Percentiles rank a stretch among this genome's conserved stretches.
Conservation (phyloP, 1,140 invertebrate genomes). For the Anastatus disparis region DNA sequence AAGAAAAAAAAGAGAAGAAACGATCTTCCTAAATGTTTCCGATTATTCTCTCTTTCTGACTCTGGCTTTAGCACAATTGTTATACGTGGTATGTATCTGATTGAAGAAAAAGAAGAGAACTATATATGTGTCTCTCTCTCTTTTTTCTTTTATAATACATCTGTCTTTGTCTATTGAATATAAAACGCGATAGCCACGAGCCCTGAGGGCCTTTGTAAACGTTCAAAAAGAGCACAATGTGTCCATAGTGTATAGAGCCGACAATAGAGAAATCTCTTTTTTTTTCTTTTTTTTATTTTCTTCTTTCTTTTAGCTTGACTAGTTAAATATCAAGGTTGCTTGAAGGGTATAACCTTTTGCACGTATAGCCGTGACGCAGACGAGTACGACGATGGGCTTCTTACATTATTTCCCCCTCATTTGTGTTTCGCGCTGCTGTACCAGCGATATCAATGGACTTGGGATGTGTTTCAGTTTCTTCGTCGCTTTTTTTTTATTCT, state of each 20-base stretch:
- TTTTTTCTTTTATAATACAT: not conserved
- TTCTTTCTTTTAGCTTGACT: constrained; percentile 44
- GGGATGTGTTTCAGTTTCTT: not conserved
- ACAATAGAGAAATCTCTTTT: constrained; percentile 12
- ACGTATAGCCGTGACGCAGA: too few relatives aligned
- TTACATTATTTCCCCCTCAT: constrained; percentile 36
- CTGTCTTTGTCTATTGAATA: not conserved
- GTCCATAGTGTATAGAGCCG: constrained; percentile 11
- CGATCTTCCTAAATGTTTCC: constrained; percentile 22
- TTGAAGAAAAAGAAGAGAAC: not conserved
- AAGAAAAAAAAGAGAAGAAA: too few relatives aligned
- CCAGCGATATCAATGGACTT: not conserved
- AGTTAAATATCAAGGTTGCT: constrained; percentile 59
- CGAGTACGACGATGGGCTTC: not conserved
- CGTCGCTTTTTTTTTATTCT: not conserved
- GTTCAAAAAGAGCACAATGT: constrained; percentile 34
- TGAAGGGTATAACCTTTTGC: constrained; percentile 47
- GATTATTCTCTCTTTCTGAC: constrained; percentile 16
- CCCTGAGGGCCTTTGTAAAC: constrained; percentile 1
- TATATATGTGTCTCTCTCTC: too few relatives aligned
- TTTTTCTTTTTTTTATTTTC: not conserved
- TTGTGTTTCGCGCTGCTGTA: constrained; percentile 12
- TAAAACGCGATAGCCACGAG: constrained; percentile 9
- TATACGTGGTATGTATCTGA: not conserved
- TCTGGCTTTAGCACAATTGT: too few relatives aligned